phyloP scores from a whole-genome alignment of 2,888 invertebrate species.

The Synergus japonicus region DNA sequence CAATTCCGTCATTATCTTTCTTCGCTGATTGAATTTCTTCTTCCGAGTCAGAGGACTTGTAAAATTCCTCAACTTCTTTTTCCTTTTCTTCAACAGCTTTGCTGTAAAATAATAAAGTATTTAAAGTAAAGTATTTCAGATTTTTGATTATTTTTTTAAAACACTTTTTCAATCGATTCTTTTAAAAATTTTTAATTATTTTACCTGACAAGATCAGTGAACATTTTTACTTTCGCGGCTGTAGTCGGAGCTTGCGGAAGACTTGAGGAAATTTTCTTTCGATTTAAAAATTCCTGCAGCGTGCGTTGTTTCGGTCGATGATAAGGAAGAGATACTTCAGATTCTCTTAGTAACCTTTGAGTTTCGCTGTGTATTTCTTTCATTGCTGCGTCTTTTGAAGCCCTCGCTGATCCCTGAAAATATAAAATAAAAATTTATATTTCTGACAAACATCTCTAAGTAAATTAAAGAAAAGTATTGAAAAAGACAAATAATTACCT shows the following conservation, averaged over 20 bases:
- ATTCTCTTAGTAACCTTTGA: constrained; percentile 88
- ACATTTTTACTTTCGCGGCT: constrained; percentile 82
- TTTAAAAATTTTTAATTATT: constrained; percentile 16
- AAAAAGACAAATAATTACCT: neutral
- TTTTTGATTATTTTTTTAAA: constrained; percentile 36
- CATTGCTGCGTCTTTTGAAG: constrained; percentile 81
- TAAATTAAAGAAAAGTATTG: neutral
- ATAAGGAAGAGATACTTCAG: constrained; percentile 88
- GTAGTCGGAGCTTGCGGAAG: constrained; percentile 74
- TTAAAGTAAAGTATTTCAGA: constrained; percentile 43
- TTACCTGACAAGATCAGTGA: constrained; percentile 78
- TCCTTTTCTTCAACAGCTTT: constrained; percentile 85
- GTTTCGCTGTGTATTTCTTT: constrained; percentile 90
- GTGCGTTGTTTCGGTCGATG: constrained; percentile 90
- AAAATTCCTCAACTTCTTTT: constrained; percentile 86
- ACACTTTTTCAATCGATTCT: neutral
- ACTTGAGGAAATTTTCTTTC: constrained; percentile 72
- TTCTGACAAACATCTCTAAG: neutral
- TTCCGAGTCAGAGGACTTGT: constrained; percentile 84
- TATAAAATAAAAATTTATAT: neutral
- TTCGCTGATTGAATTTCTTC: constrained; percentile 59
- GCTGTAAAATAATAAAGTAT: constrained; percentile 75
- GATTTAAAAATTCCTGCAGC: constrained; percentile 87
- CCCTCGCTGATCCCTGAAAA: constrained; percentile 55
- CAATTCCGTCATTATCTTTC: neutral